A percentile compares a stretch with the other conserved stretches of the same genome.
Evolutionary conservation across 1,140 invertebrate genomes (phyloP).

Genomic region (Drosophila ficusphila): DNA sequence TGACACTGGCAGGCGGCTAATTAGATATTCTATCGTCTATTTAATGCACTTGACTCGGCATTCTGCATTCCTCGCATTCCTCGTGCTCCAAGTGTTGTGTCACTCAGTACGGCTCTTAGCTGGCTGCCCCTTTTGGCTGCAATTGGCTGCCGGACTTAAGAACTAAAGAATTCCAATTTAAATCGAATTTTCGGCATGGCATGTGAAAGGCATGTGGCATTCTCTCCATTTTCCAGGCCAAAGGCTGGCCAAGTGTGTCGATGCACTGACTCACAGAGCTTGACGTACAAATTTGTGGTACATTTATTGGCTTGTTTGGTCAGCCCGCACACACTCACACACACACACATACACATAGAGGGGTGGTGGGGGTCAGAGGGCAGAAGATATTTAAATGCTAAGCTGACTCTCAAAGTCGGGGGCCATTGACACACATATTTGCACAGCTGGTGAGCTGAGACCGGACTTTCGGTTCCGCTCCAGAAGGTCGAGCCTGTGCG

Average conservation of each 20-base stretch:
- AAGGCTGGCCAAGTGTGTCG: constrained; percentile 68
- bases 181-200: constrained; percentile 75
- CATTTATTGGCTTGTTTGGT: constrained; percentile 81
- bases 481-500: constrained; percentile 15
- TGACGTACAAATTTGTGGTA: constrained; percentile 81
- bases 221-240: constrained; percentile 47
- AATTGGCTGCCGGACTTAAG: constrained; percentile 16
- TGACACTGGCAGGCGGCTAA: constrained; percentile 60
- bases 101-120: not conserved
- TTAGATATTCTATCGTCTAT: constrained; percentile 57
- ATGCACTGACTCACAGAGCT: constrained; percentile 67
- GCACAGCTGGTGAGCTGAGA: constrained; percentile 61
- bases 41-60: constrained; percentile 38
- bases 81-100: constrained; percentile 12
- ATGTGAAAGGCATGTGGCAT: constrained; percentile 66
- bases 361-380: constrained; percentile 1
- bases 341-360: not conserved
- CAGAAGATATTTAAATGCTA: constrained; percentile 52
- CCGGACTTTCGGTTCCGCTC: constrained; percentile 29
- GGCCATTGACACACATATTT: constrained; percentile 76
- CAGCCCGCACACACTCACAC: constrained; percentile 34
- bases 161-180: constrained; percentile 76
- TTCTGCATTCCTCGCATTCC: constrained; percentile 27
- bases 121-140: not conserved
- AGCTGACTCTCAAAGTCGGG: constrained; percentile 55